phyloP scores from a whole-genome alignment of 2,888 invertebrate species.

The Spisula subtruncata region DNA sequence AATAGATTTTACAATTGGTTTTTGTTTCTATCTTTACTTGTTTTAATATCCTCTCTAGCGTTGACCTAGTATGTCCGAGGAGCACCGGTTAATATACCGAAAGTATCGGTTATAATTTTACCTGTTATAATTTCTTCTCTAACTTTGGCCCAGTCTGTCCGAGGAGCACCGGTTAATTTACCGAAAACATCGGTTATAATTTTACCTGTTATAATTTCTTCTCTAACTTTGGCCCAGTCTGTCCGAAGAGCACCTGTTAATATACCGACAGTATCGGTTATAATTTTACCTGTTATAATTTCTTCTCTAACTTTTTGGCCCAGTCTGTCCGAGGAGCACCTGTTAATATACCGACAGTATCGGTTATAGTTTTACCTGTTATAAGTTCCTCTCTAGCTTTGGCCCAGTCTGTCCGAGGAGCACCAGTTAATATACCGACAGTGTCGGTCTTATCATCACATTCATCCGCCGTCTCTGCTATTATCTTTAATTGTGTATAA shows the following conservation, averaged over 20 bases:
- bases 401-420: no score
- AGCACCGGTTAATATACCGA: constrained; percentile 80
- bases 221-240: constrained; percentile 84
- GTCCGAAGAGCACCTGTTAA: constrained; percentile 84
- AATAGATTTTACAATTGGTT: no score
- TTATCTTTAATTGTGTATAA: constrained; percentile 87
- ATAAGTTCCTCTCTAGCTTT: no score
- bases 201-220: no score
- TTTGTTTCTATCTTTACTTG: constrained; percentile 82
- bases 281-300: constrained; percentile 85
- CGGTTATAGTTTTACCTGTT: constrained; percentile 57
- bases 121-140: constrained; percentile 86
- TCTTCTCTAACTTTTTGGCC: constrained; percentile 91
- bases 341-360: constrained; percentile 95
- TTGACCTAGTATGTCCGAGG: constrained; percentile 84
- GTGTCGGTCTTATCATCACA: constrained; percentile 88
- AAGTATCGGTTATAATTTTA: constrained; percentile 59
- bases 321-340: constrained; percentile 93
- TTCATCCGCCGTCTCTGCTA: constrained; percentile 86
- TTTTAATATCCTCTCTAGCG: constrained; percentile 83
- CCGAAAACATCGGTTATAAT: constrained; percentile 90
- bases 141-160: constrained; percentile 94
- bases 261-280: no score
- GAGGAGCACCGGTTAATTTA: constrained; percentile 94
- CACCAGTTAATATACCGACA: no score